These are phyloP conservation scores for Archocentrus centrarchus DNA, from an alignment of 2,113 vertebrate species.

Conservation along the genomic window DNA sequence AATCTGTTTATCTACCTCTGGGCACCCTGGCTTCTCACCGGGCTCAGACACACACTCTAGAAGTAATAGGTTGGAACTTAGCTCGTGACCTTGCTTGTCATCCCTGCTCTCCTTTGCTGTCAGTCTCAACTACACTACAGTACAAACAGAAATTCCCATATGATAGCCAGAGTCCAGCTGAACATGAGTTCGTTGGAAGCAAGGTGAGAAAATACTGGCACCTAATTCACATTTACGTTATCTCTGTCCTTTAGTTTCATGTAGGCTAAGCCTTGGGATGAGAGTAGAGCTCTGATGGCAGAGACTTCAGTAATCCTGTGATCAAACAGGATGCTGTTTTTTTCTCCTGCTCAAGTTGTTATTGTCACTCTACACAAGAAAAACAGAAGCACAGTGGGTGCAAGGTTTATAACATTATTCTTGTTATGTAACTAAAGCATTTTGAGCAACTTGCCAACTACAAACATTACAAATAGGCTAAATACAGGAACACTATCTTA, in stretches of 20 bases:
- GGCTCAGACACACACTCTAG: conserved; percentile 22
- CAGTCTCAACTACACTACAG: conserved; percentile 23
- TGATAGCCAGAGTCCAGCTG: not conserved
- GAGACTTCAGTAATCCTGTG: not conserved
- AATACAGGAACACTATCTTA: not conserved
- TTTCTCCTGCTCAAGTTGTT: conserved; percentile 7
- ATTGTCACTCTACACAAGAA: not conserved
- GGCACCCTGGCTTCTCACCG: conserved; percentile 24
- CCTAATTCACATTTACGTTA: conserved; percentile 15
- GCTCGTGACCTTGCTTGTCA: conserved; percentile 53
- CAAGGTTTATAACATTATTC: not conserved
- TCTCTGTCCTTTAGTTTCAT: not conserved
- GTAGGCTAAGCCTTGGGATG: not conserved
- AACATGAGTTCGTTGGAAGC: not conserved
- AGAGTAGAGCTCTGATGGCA: not conserved
- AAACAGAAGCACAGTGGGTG: not conserved
- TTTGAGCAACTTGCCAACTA: accelerated
- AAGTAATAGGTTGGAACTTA: conserved; percentile 41
- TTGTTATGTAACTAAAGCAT: not conserved
- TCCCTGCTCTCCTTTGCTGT: conserved; percentile 33
- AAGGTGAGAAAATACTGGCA: conserved; percentile 5
- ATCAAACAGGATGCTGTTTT: conserved; percentile 10
- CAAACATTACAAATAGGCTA: not conserved
- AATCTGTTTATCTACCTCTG: conserved; percentile 52
- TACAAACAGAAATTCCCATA: not conserved